Evolutionary conservation across 1,140 invertebrate species (phyloP).

Genomic region (Heterodera schachtii): DNA sequence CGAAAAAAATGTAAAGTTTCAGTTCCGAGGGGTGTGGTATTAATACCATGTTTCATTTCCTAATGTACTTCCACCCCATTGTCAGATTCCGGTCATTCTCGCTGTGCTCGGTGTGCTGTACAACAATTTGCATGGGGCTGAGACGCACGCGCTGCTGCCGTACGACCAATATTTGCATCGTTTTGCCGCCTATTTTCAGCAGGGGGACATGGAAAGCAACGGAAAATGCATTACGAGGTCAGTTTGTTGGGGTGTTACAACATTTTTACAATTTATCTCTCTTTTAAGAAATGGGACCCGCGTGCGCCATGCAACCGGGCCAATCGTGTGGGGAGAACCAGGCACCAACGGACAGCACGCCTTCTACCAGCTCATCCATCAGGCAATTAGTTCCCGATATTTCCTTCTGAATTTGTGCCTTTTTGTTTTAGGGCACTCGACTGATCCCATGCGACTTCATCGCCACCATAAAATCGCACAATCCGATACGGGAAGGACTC

Average conservation of each 20-base stretch:
- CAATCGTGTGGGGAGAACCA: conserved; percentile 93
- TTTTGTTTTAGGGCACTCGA: conserved; percentile 68
- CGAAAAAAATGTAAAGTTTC: conserved; percentile 83
- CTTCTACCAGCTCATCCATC: conserved; percentile 95
- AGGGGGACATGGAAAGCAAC: conserved; percentile 99
- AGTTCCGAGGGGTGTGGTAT: background rate
- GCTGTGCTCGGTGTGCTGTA: conserved; percentile 95
- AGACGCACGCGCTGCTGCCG: conserved; percentile 91
- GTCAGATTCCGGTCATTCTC: conserved; percentile 86
- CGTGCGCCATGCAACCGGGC: conserved; percentile 83
- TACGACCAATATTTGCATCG: conserved; percentile 98
- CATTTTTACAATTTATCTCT: conserved; percentile 18
- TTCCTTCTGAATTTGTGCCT: background rate
- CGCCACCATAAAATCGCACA: conserved; percentile 87
- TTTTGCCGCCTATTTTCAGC: conserved; percentile 99
- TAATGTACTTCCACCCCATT: conserved; percentile 49
- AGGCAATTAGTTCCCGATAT: conserved; percentile 69
- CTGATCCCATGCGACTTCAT: conserved; percentile 96
- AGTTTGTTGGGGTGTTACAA: too few species aligned
- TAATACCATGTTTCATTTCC: conserved; percentile 16
- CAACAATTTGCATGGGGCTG: conserved; percentile 87
- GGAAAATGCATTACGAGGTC: conserved; percentile 78
- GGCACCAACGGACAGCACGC: conserved; percentile 99
- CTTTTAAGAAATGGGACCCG: conserved; percentile 76
- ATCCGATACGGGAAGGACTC: conserved; percentile 79